These are phyloP conservation scores for Clamator glandarius DNA, from an alignment of 2,797 vertebrate genomes.

Conservation along the genomic window DNA sequence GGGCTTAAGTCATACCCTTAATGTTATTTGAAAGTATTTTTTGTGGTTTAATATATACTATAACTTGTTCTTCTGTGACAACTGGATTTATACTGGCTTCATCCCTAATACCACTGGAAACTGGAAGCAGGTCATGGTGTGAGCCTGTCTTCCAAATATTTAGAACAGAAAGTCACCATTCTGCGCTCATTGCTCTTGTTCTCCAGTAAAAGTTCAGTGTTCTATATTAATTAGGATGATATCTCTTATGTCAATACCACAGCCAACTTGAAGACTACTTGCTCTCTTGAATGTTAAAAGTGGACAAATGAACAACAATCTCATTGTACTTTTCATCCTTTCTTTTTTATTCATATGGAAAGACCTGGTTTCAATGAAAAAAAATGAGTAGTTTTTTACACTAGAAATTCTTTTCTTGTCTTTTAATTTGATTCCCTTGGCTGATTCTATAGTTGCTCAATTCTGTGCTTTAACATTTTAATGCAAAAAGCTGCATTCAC, in stretches of 20 bases:
- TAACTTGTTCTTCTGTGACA: slow-evolving; percentile 83
- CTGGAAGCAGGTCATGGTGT: slow-evolving; percentile 73
- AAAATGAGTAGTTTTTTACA: rapidly evolving
- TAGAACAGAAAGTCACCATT: slow-evolving; percentile 72
- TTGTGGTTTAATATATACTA: slow-evolving; percentile 81
- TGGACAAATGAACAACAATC: not conserved
- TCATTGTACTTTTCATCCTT: not conserved
- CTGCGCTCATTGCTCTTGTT: slow-evolving; percentile 7
- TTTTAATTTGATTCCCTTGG: not conserved
- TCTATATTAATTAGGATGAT: slow-evolving; percentile 23
- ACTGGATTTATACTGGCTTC: slow-evolving; percentile 82
- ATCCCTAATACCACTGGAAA: slow-evolving; percentile 82
- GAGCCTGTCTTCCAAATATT: slow-evolving; percentile 69
- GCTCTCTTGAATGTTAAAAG: slow-evolving; percentile 17
- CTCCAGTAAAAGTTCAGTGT: slow-evolving; percentile 19
- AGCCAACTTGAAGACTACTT: not conserved
- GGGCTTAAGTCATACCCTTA: slow-evolving; percentile 77
- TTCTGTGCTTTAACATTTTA: not conserved
- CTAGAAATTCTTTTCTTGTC: not conserved
- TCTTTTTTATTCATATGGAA: slow-evolving; percentile 2
- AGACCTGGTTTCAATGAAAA: not conserved
- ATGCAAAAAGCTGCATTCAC: not conserved
- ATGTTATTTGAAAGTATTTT: slow-evolving; percentile 80
- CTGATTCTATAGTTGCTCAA: not conserved
- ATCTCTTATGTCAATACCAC: not conserved